Evolutionary conservation across 2,888 invertebrate genomes (phyloP).

Genomic region (Entomobrya proxima): DNA sequence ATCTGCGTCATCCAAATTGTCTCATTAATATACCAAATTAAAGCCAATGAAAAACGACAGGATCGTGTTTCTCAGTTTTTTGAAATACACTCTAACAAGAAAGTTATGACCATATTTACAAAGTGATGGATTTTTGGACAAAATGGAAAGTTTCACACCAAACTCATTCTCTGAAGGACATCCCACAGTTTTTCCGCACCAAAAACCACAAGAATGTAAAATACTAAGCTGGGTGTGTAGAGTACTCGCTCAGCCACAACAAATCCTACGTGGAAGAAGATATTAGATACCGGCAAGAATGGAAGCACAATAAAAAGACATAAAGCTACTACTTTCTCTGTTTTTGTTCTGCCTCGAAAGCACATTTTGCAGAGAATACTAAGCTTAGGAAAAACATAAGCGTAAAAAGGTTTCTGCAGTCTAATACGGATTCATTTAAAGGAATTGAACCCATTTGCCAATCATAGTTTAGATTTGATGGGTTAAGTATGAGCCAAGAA

Average conservation of each 20-base stretch:
- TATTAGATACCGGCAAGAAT: conserved; percentile 90
- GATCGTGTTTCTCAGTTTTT: no score
- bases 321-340: conserved; percentile 41
- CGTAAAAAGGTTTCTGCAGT: conserved; percentile 86
- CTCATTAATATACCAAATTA: no score
- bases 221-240: conserved; percentile 84
- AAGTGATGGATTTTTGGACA: no score
- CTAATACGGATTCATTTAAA: conserved; percentile 83
- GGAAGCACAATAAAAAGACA: conserved; percentile 81
- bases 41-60: no score
- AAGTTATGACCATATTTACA: no score
- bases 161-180: no score
- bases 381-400: conserved; percentile 83
- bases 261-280: conserved; percentile 88
- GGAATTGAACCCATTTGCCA: conserved; percentile 95
- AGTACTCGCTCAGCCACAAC: conserved; percentile 92
- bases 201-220: conserved; percentile 72
- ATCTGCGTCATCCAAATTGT: no score
- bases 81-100: no score
- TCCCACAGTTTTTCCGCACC: conserved; percentile 68
- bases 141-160: no score
- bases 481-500: conserved; percentile 88
- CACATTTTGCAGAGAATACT: conserved; percentile 79
- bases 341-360: neutral
- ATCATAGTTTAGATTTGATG: conserved; percentile 88